A percentile compares a stretch with the other conserved stretches of the same genome.
phyloP scores from a whole-genome alignment of 92 coral and sea anemone species.

The Epizoanthus rinbou region DNA sequence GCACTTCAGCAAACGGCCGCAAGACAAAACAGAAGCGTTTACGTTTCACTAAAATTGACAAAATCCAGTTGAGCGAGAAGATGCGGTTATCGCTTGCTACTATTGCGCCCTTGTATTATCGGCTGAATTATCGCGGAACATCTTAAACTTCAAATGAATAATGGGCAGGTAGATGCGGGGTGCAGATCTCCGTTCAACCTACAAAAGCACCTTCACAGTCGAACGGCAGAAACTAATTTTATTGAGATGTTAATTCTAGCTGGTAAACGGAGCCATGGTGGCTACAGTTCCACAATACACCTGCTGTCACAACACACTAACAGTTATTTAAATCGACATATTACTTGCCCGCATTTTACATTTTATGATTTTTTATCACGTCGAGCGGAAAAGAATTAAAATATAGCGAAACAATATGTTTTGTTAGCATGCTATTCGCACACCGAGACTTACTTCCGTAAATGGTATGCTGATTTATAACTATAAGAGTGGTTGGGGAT shows the following conservation, averaged over 20 bases:
- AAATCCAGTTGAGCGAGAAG: neutral
- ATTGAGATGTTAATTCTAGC: neutral
- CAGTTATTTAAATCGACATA: slow-evolving; percentile 9
- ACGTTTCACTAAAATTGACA: neutral
- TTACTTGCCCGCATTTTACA: neutral
- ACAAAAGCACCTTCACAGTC: neutral
- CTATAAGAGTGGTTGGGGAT: no score
- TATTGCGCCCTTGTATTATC: neutral
- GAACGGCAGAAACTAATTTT: neutral
- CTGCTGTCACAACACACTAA: slow-evolving; percentile 5
- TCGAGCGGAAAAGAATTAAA: no score
- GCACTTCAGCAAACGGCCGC: slow-evolving; percentile 40
- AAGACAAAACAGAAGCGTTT: slow-evolving; percentile 29
- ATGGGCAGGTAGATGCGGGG: neutral
- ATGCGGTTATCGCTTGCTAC: neutral
- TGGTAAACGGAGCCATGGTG: slow-evolving; percentile 1
- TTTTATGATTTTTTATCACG: no score
- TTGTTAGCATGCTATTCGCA: no score
- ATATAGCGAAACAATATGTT: no score
- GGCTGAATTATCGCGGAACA: slow-evolving; percentile 2
- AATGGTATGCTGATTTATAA: no score
- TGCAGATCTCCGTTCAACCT: neutral
- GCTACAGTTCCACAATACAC: slow-evolving; percentile 13
- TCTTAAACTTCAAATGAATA: neutral
- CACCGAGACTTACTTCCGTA: no score